These are phyloP conservation scores for Sphaerodactylus townsendi DNA, from an alignment of 2,113 vertebrate genomes.

Conservation along the genomic window DNA sequence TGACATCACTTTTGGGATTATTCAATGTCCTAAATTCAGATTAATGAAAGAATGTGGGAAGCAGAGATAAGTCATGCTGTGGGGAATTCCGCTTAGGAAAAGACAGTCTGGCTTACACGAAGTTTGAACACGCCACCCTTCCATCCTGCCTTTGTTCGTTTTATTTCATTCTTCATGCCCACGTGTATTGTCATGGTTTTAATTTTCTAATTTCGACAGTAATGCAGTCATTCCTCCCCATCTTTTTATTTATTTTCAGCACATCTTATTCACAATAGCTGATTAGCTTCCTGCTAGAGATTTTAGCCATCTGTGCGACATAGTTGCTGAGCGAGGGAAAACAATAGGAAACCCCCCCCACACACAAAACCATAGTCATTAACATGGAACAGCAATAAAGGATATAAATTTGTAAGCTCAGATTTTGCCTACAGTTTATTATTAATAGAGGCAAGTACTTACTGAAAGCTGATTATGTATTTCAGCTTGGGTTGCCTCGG, in stretches of 20 bases:
- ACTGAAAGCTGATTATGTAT: slow-evolving; percentile 70
- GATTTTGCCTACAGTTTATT: slow-evolving; percentile 69
- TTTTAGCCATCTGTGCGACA: slow-evolving; percentile 69
- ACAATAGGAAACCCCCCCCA: slow-evolving; percentile 41
- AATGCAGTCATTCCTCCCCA: slow-evolving; percentile 34
- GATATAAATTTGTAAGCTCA: slow-evolving; percentile 65
- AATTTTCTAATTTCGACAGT: slow-evolving; percentile 43
- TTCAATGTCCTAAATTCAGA: no score
- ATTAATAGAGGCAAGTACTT: slow-evolving; percentile 70
- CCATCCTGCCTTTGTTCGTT: background rate
- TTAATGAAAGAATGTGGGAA: no score
- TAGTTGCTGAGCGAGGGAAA: slow-evolving; percentile 56
- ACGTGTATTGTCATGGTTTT: slow-evolving; percentile 43
- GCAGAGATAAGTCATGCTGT: no score
- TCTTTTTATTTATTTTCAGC: slow-evolving; percentile 64
- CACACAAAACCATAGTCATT: slow-evolving; percentile 64
- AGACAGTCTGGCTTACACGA: background rate
- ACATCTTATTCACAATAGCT: slow-evolving; percentile 50
- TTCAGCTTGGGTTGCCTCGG: slow-evolving; percentile 62
- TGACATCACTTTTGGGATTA: no score
- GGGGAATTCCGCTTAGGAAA: background rate
- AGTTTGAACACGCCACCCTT: background rate
- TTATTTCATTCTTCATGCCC: slow-evolving; percentile 1
- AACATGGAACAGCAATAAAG: slow-evolving; percentile 69
- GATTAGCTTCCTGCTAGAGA: slow-evolving; percentile 64